Base-by-base conservation (phyloP, 2,113 vertebrate genomes). In the Brachyistius frenatus region DNA sequence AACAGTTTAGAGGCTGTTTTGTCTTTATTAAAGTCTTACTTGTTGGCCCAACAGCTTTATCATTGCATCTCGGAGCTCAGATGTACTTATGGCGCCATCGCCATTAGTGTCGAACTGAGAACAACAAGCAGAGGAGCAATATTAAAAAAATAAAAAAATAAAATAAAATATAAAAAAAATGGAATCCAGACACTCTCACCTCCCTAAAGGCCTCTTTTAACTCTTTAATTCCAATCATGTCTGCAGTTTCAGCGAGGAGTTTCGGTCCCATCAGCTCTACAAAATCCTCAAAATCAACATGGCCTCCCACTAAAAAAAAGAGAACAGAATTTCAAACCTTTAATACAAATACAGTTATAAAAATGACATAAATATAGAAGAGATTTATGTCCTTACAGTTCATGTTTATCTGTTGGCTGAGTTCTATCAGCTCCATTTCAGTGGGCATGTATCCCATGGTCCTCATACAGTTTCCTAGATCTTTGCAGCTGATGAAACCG, bases 391-490 rank as follows among this genome's bases (percentile, higher is more conserved):
- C 92, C 98, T 96, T 90, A 99, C 98, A 0, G 93, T 99, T 99
- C 98, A 99, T 99, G 94, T 99, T 99, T 93, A 99, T 98, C 92
- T 97, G 97, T 88, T 99, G 98, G 83, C 97, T 99, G 37, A 99
- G 94, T 81, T 99, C 98, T 2, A 99, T 98, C 57, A 99, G 95
- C 88, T 99, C 98, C 98, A 99, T 99, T 88, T 99, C 98, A 0
- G 98, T 99, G n/a, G 98, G 98, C 98, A 99, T 99, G 94, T 97
- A 99, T 75, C 97, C 98, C 98, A 99, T 99, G 7, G 98, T 99
- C 41, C 98, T 95, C 98, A 99, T 99, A 85, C 98, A 99, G 92
- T 99, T 98, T 32, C 98, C 98, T 81, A 99, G 94, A 86, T 99
- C 98, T 85, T 98, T 97, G 89, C 98, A 99, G 95, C 97, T 96